Evolutionary conservation across 64 coral and sea anemone genomes (phyloP).

Genomic region (Anthopleura sola): DNA sequence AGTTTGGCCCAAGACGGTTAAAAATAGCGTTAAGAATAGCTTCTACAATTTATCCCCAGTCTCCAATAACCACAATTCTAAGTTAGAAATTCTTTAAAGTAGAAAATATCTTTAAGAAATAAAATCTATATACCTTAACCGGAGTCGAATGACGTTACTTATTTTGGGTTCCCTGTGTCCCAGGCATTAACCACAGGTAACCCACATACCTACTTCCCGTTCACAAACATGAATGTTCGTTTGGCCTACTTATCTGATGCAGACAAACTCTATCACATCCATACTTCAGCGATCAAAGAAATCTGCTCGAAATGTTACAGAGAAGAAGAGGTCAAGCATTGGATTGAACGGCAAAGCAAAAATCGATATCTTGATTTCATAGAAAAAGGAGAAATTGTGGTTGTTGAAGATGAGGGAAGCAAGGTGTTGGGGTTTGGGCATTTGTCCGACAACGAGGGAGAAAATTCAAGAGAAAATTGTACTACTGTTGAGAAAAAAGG

Average conservation of each 20-base stretch:
- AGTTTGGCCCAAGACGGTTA: no score
- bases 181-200: neutral
- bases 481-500: neutral
- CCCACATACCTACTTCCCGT: neutral
- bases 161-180: neutral
- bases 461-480: neutral
- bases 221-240: slow-evolving; percentile 28
- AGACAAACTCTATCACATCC: slow-evolving; percentile 52
- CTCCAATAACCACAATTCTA: no score
- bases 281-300: slow-evolving; percentile 38
- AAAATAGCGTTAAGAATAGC: no score
- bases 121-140: no score
- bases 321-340: slow-evolving; percentile 36
- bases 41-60: no score
- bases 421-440: slow-evolving; percentile 65
- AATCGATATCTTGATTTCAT: slow-evolving; percentile 41
- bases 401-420: slow-evolving; percentile 15
- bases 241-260: slow-evolving; percentile 32
- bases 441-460: neutral
- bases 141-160: no score
- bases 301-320: slow-evolving; percentile 64
- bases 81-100: no score
- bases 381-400: slow-evolving; percentile 51
- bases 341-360: slow-evolving; percentile 31
- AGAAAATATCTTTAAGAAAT: no score